A percentile compares a stretch with the other conserved stretches of the same genome.
phyloP scores from a whole-genome alignment of 2,113 vertebrate species.

The Raja brachyura region DNA sequence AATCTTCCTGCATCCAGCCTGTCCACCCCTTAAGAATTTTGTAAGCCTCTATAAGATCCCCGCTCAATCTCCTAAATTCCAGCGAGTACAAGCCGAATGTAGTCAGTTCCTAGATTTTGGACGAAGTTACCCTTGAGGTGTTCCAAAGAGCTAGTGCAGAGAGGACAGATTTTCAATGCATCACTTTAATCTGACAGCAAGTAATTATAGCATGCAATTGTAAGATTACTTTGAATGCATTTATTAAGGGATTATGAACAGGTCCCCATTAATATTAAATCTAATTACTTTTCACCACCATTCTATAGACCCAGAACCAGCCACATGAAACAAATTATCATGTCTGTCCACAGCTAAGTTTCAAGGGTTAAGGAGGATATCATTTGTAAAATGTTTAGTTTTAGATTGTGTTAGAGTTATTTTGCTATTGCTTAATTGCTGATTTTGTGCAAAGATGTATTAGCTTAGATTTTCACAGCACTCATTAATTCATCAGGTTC shows the following conservation, averaged over 20 bases:
- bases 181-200: slow-evolving; percentile 54
- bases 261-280: slow-evolving; percentile 59
- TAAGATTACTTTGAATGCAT: slow-evolving; percentile 58
- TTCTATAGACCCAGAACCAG: slow-evolving; percentile 52
- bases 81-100: too few species aligned
- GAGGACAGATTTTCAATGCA: slow-evolving; percentile 47
- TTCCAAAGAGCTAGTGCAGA: slow-evolving; percentile 21
- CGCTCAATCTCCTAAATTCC: too few species aligned
- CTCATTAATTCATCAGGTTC: not conserved
- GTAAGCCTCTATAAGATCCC: too few species aligned
- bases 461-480: not conserved
- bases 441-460: not conserved
- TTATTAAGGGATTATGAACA: slow-evolving; percentile 56
- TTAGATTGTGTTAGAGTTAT: not conserved
- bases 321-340: slow-evolving; percentile 59
- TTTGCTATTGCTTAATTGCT: not conserved
- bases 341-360: slow-evolving; percentile 44
- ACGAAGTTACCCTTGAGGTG: not conserved
- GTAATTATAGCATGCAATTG: slow-evolving; percentile 55
- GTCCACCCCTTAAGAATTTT: too few species aligned
- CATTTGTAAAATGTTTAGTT: not conserved
- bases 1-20: too few species aligned
- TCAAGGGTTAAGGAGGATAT: slow-evolving; percentile 11
- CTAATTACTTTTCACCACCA: slow-evolving; percentile 57
- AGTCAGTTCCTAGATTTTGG: not conserved